Percentiles rank a stretch among this genome's conserved stretches.
Evolutionary conservation across 2,113 vertebrate genomes (phyloP).

Genomic region (Anseranas semipalmata): DNA sequence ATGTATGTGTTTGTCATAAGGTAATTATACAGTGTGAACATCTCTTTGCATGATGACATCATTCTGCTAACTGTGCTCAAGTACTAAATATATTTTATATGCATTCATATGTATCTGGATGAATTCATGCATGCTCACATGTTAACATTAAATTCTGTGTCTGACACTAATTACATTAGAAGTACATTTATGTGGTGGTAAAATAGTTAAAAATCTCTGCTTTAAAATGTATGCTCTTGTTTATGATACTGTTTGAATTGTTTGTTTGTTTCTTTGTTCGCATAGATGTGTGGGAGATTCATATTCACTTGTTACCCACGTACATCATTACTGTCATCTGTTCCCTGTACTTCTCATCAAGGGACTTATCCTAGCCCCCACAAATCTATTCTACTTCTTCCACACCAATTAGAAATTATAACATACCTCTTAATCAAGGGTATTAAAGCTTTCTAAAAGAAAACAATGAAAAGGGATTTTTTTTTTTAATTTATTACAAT

Average conservation of each 20-base stretch:
- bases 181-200: neutral
- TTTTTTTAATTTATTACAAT: neutral
- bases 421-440: neutral
- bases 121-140: neutral
- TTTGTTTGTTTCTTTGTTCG: conserved; percentile 16
- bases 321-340: neutral
- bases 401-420: neutral
- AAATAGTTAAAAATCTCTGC: neutral
- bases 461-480: neutral
- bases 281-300: conserved; percentile 7
- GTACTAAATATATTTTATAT: neutral
- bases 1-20: conserved; percentile 38
- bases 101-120: neutral
- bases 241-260: neutral
- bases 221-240: neutral
- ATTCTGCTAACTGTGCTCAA: neutral
- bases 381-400: conserved; percentile 1
- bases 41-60: neutral
- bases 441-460: neutral
- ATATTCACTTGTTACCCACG: neutral
- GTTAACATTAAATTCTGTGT: neutral
- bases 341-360: neutral
- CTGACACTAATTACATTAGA: neutral
- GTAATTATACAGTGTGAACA: conserved; percentile 43
- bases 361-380: neutral